Conservation (phyloP, 2,113 vertebrate genomes). For the Bettongia penicillata region DNA sequence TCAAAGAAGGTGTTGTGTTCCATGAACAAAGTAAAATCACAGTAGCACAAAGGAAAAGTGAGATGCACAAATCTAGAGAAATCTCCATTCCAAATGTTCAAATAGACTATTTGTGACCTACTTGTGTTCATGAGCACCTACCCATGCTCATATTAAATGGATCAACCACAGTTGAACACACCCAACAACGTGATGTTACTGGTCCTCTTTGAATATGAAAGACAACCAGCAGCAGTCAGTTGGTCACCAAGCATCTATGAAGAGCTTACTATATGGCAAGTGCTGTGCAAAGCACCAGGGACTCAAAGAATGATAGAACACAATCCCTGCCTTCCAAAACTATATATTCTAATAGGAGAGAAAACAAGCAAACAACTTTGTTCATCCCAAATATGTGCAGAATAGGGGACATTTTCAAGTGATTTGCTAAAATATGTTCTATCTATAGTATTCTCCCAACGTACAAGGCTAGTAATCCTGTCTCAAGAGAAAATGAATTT, state of each 20-base stretch:
- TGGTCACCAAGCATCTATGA: neutral
- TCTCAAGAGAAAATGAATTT: neutral
- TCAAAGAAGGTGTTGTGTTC: too few species aligned
- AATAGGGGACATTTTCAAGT: neutral
- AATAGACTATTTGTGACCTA: too few species aligned
- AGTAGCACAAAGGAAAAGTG: too few species aligned
- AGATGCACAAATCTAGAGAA: too few species aligned
- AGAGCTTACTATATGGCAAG: neutral
- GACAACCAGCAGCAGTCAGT: neutral
- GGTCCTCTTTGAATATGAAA: too few species aligned
- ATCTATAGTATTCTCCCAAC: neutral
- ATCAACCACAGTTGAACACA: too few species aligned
- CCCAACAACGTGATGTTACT: too few species aligned
- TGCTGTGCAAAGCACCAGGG: neutral
- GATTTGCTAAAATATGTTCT: neutral
- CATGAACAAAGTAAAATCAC: too few species aligned
- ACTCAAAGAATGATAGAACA: neutral
- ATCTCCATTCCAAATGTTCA: too few species aligned
- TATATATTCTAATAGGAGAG: neutral
- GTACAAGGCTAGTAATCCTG: neutral
- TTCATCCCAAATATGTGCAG: neutral
- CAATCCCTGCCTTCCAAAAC: neutral
- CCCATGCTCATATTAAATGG: too few species aligned
- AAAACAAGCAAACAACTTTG: neutral
- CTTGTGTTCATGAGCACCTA: too few species aligned